Conservation (phyloP, 2,113 vertebrate genomes). For the Eonycteris spelaea region DNA sequence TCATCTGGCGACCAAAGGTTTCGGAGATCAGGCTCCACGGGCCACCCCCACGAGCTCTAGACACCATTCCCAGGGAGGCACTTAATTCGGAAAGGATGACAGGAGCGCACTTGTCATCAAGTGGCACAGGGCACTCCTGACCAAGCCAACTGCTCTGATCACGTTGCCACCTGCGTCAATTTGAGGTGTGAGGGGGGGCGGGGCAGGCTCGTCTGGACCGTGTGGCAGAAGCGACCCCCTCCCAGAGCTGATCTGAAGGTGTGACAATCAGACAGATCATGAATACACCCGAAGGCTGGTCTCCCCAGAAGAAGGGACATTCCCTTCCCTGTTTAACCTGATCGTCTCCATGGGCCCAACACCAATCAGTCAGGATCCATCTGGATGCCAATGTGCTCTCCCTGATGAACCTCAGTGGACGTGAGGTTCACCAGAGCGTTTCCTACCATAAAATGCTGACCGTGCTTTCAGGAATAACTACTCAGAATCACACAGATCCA, state of each 20-base stretch:
- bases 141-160: background rate
- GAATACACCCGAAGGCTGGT: background rate
- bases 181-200: fast-evolving
- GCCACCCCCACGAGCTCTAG: background rate
- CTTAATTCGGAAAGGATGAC: background rate
- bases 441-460: background rate
- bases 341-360: background rate
- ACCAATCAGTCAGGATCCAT: background rate
- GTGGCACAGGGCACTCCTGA: background rate
- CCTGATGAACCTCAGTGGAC: background rate
- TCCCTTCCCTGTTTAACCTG: background rate
- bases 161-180: background rate
- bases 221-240: background rate
- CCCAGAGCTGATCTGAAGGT: background rate
- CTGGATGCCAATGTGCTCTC: fast-evolving
- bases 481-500: background rate
- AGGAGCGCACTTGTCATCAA: background rate
- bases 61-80: background rate
- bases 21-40: background rate
- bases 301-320: background rate
- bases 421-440: background rate
- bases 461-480: background rate
- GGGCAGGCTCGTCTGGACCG: background rate
- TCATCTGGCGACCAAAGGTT: background rate
- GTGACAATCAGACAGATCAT: background rate